These are phyloP conservation scores for Cryptosula pallasiana DNA, from an alignment of 2,888 invertebrate genomes.

Conservation along the genomic window DNA sequence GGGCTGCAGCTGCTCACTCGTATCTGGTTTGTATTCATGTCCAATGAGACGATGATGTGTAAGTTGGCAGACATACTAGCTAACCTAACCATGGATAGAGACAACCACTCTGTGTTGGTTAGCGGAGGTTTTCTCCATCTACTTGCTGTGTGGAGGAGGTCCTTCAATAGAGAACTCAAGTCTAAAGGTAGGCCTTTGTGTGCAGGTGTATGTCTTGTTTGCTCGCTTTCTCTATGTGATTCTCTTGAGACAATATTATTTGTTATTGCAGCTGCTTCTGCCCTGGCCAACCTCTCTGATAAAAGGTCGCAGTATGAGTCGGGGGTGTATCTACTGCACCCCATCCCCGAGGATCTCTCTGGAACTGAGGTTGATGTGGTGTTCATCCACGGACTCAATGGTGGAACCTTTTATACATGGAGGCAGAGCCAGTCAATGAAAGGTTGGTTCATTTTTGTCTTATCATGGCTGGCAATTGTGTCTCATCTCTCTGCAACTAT, in stretches of 20 bases:
- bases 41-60: conserved; percentile 7
- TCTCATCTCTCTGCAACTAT: too few species aligned
- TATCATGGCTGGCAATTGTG: too few species aligned
- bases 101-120: neutral
- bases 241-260: too few species aligned
- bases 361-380: neutral
- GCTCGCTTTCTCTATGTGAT: too few species aligned
- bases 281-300: conserved; percentile 1
- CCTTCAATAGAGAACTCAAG: neutral
- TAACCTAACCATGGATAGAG: neutral
- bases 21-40: neutral
- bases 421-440: conserved; percentile 2
- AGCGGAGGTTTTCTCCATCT: neutral
- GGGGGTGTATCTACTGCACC: conserved; percentile 16
- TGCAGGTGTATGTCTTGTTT: neutral
- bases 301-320: neutral
- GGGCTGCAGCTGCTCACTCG: neutral
- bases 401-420: neutral
- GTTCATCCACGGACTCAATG: conserved; percentile 1
- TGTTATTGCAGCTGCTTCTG: conserved; percentile 12
- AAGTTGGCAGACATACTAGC: neutral
- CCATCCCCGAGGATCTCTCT: neutral
- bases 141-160: neutral
- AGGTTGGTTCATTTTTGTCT: conserved; percentile 3
- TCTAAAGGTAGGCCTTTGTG: neutral